phyloP scores from a whole-genome alignment of 2,797 vertebrate species.

The Microctenopoma lineatum region DNA sequence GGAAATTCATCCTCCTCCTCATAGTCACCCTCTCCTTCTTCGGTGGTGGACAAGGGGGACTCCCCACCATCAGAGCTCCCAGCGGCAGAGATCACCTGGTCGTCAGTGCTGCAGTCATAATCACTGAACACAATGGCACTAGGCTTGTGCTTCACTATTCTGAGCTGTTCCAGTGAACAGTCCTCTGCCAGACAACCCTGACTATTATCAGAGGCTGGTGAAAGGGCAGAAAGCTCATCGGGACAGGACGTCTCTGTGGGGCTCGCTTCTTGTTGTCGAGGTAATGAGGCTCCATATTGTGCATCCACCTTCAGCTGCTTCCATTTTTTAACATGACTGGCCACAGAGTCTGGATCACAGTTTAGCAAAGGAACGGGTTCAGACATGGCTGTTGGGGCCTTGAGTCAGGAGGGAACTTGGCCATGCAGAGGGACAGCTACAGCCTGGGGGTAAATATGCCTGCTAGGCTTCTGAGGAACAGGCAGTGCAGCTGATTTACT shows the following conservation, averaged over 20 bases:
- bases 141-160: conserved; percentile 81
- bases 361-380: conserved; percentile 45
- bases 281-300: not conserved
- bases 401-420: conserved; percentile 32
- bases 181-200: conserved; percentile 14
- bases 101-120: conserved; percentile 20
- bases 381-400: conserved; percentile 52
- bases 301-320: conserved; percentile 26
- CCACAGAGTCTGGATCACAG: not conserved
- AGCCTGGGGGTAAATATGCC: conserved; percentile 38
- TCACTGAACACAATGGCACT: conserved; percentile 81
- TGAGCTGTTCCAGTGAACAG: conserved; percentile 60
- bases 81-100: conserved; percentile 22
- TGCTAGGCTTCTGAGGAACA: conserved; percentile 37
- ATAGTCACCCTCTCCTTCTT: conserved; percentile 43
- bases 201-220: conserved; percentile 1
- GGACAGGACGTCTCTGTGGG: not conserved
- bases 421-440: conserved; percentile 35
- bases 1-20: conserved; percentile 74
- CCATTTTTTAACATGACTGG: conserved; percentile 22
- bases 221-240: conserved; percentile 9
- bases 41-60: conserved; percentile 61
- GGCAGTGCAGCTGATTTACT: conserved; percentile 44
- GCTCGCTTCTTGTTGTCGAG: conserved; percentile 22
- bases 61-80: conserved; percentile 61